Conservation (phyloP, 2,888 invertebrate genomes). For the Ophion slaviceki region DNA sequence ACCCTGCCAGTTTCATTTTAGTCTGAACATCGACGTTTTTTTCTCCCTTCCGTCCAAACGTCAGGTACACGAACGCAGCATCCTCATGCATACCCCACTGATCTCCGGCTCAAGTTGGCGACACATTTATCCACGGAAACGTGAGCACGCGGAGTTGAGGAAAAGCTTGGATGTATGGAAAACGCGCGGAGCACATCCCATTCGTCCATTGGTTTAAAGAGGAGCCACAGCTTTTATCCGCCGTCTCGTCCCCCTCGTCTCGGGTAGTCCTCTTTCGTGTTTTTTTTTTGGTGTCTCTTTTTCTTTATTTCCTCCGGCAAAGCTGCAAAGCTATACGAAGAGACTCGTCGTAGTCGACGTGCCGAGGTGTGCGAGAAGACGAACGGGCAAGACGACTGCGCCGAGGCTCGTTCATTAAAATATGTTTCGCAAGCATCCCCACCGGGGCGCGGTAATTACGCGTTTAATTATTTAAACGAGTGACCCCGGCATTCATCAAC, state of each 20-base stretch:
- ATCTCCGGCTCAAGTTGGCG: no score
- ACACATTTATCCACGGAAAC: neutral
- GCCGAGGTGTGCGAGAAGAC: slow-evolving; percentile 33
- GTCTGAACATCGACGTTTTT: no score
- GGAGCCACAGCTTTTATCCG: slow-evolving; percentile 17
- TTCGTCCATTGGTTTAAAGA: slow-evolving; percentile 42
- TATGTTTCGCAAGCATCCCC: slow-evolving; percentile 69
- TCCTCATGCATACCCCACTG: no score
- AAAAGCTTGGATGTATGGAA: slow-evolving; percentile 5
- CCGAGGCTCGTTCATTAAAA: slow-evolving; percentile 78
- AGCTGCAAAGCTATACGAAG: slow-evolving; percentile 5
- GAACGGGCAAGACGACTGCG: slow-evolving; percentile 12
- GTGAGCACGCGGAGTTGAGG: neutral
- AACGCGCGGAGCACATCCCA: neutral
- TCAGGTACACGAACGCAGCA: no score
- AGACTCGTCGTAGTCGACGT: slow-evolving; percentile 14
- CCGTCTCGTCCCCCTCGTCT: neutral
- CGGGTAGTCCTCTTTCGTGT: slow-evolving; percentile 48
- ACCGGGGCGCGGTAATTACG: slow-evolving; percentile 77
- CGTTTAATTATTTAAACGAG: slow-evolving; percentile 82
- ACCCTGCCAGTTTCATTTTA: no score
- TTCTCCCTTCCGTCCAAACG: no score
- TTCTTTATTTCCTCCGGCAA: neutral
- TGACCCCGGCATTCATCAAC: slow-evolving; percentile 78
- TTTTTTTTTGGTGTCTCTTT: neutral